Evolutionary conservation across 2,113 vertebrate genomes (phyloP).

Genomic region (Corythornis madagascariensis): DNA sequence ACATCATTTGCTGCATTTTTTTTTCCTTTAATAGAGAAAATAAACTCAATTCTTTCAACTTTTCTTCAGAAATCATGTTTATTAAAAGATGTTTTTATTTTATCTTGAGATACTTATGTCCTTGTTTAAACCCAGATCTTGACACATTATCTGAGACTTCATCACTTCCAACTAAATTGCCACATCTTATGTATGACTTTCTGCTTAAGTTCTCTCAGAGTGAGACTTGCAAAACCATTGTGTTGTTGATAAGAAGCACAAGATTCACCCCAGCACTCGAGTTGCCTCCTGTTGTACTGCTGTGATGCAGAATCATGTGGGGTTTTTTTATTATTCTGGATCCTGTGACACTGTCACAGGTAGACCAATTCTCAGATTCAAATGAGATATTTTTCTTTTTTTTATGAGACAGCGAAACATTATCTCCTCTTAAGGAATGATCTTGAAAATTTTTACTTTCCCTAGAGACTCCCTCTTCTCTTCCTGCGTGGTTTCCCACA

Average conservation of each 20-base stretch:
- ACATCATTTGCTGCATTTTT: rapidly evolving
- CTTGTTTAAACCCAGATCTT: background rate
- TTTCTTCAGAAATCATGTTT: background rate
- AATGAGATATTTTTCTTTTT: background rate
- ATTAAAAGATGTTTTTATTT: background rate
- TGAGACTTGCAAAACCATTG: background rate
- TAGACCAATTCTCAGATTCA: background rate
- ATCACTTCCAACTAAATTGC: background rate
- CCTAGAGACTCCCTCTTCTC: background rate
- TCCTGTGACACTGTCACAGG: background rate
- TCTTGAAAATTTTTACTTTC: background rate
- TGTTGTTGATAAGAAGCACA: background rate
- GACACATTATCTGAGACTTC: background rate
- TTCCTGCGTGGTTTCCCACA: background rate
- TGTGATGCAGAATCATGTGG: background rate
- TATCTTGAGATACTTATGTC: background rate
- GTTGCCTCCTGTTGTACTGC: background rate
- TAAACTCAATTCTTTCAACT: background rate
- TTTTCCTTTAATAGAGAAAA: background rate
- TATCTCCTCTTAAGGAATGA: background rate
- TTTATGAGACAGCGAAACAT: background rate
- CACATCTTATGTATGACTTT: background rate
- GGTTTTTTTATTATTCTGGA: background rate
- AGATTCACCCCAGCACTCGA: background rate
- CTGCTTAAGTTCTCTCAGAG: background rate